Percentiles rank a stretch among this genome's conserved stretches.
Conservation (phyloP, 2,888 invertebrate species). For the Polydrusus pterygomalis region DNA sequence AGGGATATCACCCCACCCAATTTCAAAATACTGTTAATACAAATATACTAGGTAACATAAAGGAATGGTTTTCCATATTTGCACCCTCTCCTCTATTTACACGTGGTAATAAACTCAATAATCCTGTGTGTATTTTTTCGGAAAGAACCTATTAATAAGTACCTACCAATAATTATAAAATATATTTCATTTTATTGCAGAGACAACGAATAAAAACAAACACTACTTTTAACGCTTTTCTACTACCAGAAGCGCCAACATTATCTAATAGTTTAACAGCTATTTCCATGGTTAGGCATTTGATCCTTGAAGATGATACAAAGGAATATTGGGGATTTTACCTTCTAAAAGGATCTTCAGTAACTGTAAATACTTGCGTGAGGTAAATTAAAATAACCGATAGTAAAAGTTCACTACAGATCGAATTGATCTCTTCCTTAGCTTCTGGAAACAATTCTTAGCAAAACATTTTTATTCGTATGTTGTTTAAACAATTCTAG, state of each 20-base stretch:
- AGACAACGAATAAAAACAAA: constrained; percentile 82
- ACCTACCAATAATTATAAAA: neutral
- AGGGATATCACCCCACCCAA: too few species aligned
- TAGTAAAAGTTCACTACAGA: too few species aligned
- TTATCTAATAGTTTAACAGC: constrained; percentile 76
- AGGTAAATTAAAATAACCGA: constrained; percentile 74
- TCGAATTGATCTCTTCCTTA: too few species aligned
- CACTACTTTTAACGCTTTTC: constrained; percentile 84
- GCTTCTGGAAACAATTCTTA: too few species aligned
- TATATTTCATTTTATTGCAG: constrained; percentile 69
- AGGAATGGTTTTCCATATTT: too few species aligned
- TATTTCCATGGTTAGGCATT: constrained; percentile 81
- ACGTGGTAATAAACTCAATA: too few species aligned
- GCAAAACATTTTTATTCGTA: too few species aligned
- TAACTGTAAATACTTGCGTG: constrained; percentile 84
- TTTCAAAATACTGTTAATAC: too few species aligned
- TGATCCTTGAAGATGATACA: constrained; percentile 84
- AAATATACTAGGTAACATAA: too few species aligned
- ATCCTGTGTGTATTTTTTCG: too few species aligned
- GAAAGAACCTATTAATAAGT: too few species aligned
- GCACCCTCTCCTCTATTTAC: too few species aligned
- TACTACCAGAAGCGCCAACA: constrained; percentile 78
- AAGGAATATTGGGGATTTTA: constrained; percentile 92
- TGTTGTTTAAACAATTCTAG: constrained; percentile 68
- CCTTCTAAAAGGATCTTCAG: constrained; percentile 81